A percentile compares a stretch with the other conserved stretches of the same genome.
phyloP scores from a whole-genome alignment of 2,797 vertebrate species.

The Odontamblyopus rebecca region DNA sequence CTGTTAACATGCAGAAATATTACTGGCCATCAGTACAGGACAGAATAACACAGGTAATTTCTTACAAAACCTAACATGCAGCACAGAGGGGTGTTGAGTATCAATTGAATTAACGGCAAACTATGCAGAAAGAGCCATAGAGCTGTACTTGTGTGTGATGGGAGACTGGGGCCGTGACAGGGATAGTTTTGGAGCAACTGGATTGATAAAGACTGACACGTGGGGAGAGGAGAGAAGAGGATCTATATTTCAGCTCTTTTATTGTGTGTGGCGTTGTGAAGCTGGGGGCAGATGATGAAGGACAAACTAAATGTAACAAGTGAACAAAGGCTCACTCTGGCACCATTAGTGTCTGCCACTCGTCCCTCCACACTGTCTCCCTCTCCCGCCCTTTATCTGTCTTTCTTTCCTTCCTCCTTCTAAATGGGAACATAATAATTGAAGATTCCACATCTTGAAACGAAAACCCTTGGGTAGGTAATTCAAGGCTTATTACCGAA shows the following conservation, averaged over 20 bases:
- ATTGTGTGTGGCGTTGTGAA: constrained; percentile 70
- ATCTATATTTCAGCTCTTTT: constrained; percentile 78
- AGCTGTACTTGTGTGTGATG: constrained; percentile 37
- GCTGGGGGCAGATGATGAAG: constrained; percentile 75
- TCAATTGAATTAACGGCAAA: not conserved
- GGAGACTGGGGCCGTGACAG: constrained; percentile 40
- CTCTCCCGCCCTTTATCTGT: constrained; percentile 51
- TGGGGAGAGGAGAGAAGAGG: constrained; percentile 47
- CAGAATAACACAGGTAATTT: not conserved
- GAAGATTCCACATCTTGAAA: constrained; percentile 86
- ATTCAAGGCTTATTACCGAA: constrained; percentile 85
- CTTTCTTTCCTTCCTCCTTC: constrained; percentile 70
- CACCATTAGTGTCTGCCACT: constrained; percentile 76
- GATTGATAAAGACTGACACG: constrained; percentile 49
- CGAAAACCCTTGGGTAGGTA: constrained; percentile 84
- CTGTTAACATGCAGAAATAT: not conserved
- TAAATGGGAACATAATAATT: constrained; percentile 86
- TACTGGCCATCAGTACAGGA: not conserved
- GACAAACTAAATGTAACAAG: constrained; percentile 77
- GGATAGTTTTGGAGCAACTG: constrained; percentile 47
- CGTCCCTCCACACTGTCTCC: constrained; percentile 62
- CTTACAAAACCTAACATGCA: not conserved
- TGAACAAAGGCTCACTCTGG: constrained; percentile 80
- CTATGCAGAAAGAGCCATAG: constrained; percentile 28
- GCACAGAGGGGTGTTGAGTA: not conserved